Evolutionary conservation across 2,888 invertebrate genomes (phyloP).

Genomic region (Thecophora atra): DNA sequence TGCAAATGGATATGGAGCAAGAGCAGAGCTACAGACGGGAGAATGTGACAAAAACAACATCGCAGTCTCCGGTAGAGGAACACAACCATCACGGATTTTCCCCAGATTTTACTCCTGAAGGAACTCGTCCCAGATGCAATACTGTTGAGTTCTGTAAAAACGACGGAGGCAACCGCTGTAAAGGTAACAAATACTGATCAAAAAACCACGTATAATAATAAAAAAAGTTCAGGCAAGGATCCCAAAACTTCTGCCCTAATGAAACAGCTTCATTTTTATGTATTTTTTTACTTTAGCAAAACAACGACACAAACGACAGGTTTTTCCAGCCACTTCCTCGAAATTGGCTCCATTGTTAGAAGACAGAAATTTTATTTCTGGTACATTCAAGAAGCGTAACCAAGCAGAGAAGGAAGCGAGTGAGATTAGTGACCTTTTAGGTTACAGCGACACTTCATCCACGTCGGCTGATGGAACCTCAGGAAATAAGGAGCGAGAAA

Average conservation of each 20-base stretch:
- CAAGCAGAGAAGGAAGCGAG: conserved; percentile 7
- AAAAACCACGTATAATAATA: no score
- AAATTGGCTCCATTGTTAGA: neutral
- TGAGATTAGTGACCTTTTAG: conserved; percentile 29
- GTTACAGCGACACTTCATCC: neutral
- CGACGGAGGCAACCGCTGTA: no score
- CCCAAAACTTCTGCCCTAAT: no score
- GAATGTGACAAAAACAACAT: conserved; percentile 52
- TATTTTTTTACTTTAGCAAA: no score
- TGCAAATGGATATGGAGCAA: conserved; percentile 53
- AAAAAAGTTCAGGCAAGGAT: no score
- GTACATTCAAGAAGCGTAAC: neutral
- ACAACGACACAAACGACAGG: no score
- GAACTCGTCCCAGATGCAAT: no score
- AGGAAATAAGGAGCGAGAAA: conserved; percentile 50
- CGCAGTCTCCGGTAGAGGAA: conserved; percentile 57
- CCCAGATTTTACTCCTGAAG: conserved; percentile 53
- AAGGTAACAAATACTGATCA: no score
- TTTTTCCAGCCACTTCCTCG: neutral
- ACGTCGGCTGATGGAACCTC: conserved; percentile 18
- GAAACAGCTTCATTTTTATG: no score
- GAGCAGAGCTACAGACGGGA: conserved; percentile 53
- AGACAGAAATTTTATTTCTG: neutral
- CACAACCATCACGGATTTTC: conserved; percentile 54
- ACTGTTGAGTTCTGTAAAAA: no score